These are phyloP conservation scores for Hirtodrosophila cameraria DNA, from an alignment of 2,888 invertebrate genomes.

Conservation along the genomic window DNA sequence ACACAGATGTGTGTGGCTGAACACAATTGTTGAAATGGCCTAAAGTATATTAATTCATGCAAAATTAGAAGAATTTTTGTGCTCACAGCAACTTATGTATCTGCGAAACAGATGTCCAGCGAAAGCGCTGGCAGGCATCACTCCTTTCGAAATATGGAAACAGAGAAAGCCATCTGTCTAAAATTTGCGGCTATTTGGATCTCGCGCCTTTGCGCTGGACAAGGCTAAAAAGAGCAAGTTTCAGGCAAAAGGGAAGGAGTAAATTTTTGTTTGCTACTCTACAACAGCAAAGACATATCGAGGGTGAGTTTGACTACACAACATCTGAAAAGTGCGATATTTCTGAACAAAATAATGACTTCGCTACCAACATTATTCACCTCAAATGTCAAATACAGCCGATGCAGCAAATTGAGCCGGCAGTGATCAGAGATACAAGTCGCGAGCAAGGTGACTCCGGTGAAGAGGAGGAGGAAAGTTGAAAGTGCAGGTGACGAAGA, in stretches of 20 bases:
- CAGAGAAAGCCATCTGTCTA: neutral
- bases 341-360: constrained; percentile 1
- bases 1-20: neutral
- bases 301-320: neutral
- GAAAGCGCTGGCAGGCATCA: too few relatives aligned
- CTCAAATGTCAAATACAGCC: too few relatives aligned
- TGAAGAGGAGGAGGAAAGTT: too few relatives aligned
- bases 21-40: constrained; percentile 2
- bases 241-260: neutral
- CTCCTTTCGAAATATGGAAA: constrained; percentile 11
- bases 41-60: constrained; percentile 12
- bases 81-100: neutral
- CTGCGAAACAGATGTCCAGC: neutral
- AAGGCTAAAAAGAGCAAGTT: neutral
- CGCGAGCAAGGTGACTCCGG: too few relatives aligned
- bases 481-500: too few relatives aligned
- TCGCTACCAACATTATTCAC: neutral
- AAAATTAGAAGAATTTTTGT: constrained; percentile 4
- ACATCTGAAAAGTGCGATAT: neutral
- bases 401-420: too few relatives aligned
- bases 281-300: neutral
- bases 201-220: constrained; percentile 2
- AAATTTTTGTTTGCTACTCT: too few relatives aligned
- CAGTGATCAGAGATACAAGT: too few relatives aligned
- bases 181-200: constrained; percentile 3